Evolutionary conservation across 2,113 vertebrate genomes (phyloP).

Genomic region (Trogon melanurus): DNA sequence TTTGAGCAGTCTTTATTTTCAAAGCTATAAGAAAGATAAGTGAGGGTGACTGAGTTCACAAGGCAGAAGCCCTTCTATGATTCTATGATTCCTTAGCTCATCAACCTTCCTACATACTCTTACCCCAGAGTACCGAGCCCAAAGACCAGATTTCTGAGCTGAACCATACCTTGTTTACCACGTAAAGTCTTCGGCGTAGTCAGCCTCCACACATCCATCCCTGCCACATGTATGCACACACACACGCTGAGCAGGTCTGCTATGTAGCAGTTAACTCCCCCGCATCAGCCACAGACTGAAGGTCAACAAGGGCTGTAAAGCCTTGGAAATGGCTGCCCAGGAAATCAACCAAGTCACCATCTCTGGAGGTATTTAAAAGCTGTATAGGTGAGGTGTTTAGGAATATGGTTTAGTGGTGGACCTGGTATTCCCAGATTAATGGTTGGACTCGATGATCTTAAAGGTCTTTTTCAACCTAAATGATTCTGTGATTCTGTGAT

Average conservation of each 20-base stretch:
- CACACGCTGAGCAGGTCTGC: neutral
- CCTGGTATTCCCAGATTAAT: too few species aligned
- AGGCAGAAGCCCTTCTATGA: neutral
- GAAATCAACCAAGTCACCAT: too few species aligned
- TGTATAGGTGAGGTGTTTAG: too few species aligned
- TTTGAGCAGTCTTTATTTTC: neutral
- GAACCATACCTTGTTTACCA: neutral
- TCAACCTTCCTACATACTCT: neutral
- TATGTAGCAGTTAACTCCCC: neutral
- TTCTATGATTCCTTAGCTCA: neutral
- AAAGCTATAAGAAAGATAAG: neutral
- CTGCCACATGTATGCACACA: neutral
- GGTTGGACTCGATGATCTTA: too few species aligned
- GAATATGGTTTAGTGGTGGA: too few species aligned
- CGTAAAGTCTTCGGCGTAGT: neutral
- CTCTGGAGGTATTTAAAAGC: too few species aligned
- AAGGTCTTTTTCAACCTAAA: too few species aligned
- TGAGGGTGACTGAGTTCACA: neutral
- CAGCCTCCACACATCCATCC: neutral
- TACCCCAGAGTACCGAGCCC: neutral
- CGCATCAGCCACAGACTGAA: neutral
- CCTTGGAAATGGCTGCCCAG: too few species aligned
- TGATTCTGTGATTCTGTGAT: too few species aligned
- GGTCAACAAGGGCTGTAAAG: too few species aligned
- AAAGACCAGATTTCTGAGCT: neutral